Conservation (phyloP, 2,797 vertebrate species). For the Pipistrellus pipistrellus region DNA sequence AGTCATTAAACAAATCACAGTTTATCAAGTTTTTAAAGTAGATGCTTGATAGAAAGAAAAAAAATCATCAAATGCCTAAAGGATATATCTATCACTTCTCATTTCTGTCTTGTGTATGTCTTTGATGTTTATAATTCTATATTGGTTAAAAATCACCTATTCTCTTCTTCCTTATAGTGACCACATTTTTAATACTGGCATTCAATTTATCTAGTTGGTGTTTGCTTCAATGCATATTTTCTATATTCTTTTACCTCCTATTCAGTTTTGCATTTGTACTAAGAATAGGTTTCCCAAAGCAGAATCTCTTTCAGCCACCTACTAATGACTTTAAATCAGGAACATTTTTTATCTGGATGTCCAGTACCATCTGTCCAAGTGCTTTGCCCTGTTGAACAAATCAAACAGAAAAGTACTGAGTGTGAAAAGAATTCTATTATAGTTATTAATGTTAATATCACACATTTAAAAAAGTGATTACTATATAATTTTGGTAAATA, state of each 20-base stretch:
- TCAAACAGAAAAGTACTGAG: background rate
- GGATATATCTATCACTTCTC: slow-evolving; percentile 7
- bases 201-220: slow-evolving; percentile 74
- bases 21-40: slow-evolving; percentile 68
- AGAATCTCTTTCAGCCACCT: slow-evolving; percentile 85
- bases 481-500: background rate
- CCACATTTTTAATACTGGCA: background rate
- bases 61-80: slow-evolving; percentile 72
- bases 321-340: slow-evolving; percentile 94
- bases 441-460: background rate
- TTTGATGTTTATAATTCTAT: background rate
- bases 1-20: background rate
- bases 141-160: background rate
- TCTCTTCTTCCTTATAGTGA: background rate
- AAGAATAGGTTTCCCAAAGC: slow-evolving; percentile 44
- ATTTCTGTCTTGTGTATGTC: background rate
- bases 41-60: slow-evolving; percentile 81
- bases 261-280: slow-evolving; percentile 52
- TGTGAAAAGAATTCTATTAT: background rate
- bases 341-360: slow-evolving; percentile 91
- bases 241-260: slow-evolving; percentile 32
- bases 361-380: slow-evolving; percentile 94
- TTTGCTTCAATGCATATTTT: slow-evolving; percentile 71
- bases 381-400: slow-evolving; percentile 91
- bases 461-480: slow-evolving; percentile 13